Conservation (phyloP, 1,140 invertebrate genomes). For the Magallana gigas region DNA sequence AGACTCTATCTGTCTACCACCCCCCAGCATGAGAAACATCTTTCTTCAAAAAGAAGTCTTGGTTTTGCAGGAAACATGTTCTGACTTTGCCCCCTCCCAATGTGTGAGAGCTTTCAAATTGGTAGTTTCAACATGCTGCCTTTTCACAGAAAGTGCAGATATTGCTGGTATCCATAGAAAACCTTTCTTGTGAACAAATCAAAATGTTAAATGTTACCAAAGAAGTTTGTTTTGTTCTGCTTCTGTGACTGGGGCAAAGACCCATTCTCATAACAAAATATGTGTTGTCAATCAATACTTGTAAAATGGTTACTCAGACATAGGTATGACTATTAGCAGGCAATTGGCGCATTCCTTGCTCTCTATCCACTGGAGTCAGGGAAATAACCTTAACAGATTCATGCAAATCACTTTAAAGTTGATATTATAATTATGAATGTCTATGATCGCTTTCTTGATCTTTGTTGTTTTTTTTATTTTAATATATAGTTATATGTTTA, state of each 20-base stretch:
- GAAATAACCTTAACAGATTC: neutral
- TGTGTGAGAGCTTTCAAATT: neutral
- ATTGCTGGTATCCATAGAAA: conserved; percentile 23
- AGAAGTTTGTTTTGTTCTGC: conserved; percentile 36
- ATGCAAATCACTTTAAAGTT: neutral
- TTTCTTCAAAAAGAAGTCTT: neutral
- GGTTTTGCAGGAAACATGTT: neutral
- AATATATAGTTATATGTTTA: neutral
- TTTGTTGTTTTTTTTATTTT: neutral
- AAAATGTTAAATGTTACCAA: conserved; percentile 3
- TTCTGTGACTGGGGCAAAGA: neutral
- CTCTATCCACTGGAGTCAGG: neutral
- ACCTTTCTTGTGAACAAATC: conserved; percentile 13
- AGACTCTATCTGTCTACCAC: neutral
- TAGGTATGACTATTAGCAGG: conserved; percentile 23
- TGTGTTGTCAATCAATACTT: conserved; percentile 16
- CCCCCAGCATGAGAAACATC: neutral
- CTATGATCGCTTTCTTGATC: neutral
- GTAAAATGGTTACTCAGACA: conserved; percentile 26
- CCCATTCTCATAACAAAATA: conserved; percentile 38
- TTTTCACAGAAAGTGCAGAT: neutral
- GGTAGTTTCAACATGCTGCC: neutral
- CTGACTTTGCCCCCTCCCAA: neutral
- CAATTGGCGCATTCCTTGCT: conserved; percentile 16
- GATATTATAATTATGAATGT: neutral